Conservation (phyloP, 64 coral and sea anemone genomes). For the Acropora yongei region DNA sequence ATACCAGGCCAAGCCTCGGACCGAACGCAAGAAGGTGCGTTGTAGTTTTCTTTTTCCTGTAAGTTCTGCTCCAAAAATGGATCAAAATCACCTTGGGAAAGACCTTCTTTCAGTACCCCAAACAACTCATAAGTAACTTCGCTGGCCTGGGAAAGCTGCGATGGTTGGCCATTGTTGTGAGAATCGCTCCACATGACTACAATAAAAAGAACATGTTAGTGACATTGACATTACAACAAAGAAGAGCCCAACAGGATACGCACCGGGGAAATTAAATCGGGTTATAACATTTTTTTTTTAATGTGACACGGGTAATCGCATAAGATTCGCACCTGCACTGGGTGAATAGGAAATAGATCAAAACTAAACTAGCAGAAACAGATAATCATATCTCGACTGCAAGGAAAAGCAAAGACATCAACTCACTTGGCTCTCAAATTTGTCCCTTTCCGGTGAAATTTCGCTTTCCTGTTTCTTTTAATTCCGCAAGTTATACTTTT, state of each 20-base stretch:
- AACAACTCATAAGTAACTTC: slow-evolving; percentile 5
- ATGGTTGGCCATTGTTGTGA: not conserved
- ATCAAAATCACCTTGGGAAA: not conserved
- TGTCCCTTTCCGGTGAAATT: not conserved
- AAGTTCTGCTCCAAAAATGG: not conserved
- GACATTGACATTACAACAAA: not conserved
- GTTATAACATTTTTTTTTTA: no score
- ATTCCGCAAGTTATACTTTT: not conserved
- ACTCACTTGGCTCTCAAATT: not conserved
- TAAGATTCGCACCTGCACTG: no score
- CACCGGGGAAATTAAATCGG: no score
- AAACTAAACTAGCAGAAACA: no score
- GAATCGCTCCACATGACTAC: slow-evolving; percentile 36
- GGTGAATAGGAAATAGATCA: no score
- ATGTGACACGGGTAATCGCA: no score
- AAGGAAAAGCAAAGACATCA: not conserved
- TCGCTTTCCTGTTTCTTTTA: not conserved
- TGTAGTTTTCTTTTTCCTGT: not conserved
- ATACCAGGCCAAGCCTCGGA: not conserved
- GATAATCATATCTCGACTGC: not conserved
- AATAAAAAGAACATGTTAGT: not conserved
- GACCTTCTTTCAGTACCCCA: not conserved
- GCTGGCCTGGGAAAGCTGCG: slow-evolving; percentile 13
- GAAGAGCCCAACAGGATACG: no score
- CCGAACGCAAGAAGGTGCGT: not conserved